These are phyloP conservation scores for Apoda limacodes DNA, from an alignment of 2,888 invertebrate species.

Conservation along the genomic window DNA sequence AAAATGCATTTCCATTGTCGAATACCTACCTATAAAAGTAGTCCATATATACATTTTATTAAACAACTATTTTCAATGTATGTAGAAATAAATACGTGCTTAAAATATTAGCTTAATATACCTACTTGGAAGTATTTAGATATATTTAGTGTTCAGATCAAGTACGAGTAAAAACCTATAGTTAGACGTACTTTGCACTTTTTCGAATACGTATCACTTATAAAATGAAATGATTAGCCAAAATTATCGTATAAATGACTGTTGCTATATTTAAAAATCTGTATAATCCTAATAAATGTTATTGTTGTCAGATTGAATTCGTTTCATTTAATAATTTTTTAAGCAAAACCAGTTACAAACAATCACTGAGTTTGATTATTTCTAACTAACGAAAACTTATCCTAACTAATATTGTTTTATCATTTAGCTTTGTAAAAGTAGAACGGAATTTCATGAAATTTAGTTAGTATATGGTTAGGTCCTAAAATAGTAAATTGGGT, in stretches of 20 bases:
- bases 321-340: conserved; percentile 42
- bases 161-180: no score
- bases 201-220: conserved; percentile 42
- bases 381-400: no score
- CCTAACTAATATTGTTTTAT: no score
- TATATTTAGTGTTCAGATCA: conserved; percentile 40
- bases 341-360: no score
- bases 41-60: no score
- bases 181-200: conserved; percentile 31
- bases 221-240: conserved; percentile 36
- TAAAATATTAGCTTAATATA: conserved; percentile 11
- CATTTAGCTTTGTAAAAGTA: no score
- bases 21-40: no score
- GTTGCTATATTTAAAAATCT: conserved; percentile 64
- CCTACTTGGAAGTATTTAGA: conserved; percentile 24
- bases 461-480: no score
- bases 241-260: conserved; percentile 39
- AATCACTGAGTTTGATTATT: no score
- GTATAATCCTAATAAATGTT: conserved; percentile 67
- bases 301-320: conserved; percentile 53
- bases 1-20: no score
- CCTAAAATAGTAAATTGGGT: no score
- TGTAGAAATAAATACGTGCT: conserved; percentile 16
- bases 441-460: no score
- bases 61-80: conserved; percentile 14